These are phyloP conservation scores for Tinea pellionella DNA, from an alignment of 2,888 invertebrate genomes.

Conservation along the genomic window DNA sequence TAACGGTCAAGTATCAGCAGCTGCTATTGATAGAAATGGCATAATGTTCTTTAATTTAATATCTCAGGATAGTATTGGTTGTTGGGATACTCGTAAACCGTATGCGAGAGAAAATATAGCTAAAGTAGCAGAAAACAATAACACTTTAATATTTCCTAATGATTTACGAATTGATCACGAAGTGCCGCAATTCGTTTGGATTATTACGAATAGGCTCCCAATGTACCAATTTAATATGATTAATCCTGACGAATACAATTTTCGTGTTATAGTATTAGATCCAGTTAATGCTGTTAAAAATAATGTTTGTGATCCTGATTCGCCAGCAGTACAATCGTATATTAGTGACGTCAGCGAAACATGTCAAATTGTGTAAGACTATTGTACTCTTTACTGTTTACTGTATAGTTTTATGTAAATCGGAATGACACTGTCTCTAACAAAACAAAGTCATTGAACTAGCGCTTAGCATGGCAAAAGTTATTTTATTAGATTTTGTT, in stretches of 20 bases:
- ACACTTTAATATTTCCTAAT: constrained; percentile 81
- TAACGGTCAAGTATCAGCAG: constrained; percentile 79
- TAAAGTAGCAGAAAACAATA: constrained; percentile 72
- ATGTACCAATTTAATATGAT: constrained; percentile 79
- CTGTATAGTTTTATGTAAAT: no score
- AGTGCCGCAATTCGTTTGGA: constrained; percentile 77
- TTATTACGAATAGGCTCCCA: constrained; percentile 80
- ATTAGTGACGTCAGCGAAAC: background rate
- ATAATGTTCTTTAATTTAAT: constrained; percentile 87
- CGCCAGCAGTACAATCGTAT: constrained; percentile 17
- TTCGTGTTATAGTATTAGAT: constrained; percentile 76
- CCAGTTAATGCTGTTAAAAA: constrained; percentile 70
- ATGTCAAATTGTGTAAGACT: background rate
- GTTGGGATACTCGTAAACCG: constrained; percentile 85
- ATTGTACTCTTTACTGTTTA: no score
- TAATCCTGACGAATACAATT: constrained; percentile 76
- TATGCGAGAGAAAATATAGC: constrained; percentile 75
- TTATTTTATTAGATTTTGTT: no score
- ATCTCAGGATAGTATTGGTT: constrained; percentile 80
- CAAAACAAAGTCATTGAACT: no score
- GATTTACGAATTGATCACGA: constrained; percentile 83
- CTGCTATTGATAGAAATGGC: constrained; percentile 78
- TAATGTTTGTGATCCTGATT: constrained; percentile 73
- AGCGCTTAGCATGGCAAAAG: no score
- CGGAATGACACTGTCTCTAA: no score